Evolutionary conservation across 2,888 invertebrate genomes (phyloP), one percentile per base, ranked within the genome.

Genomic region (Papilio demoleus): DNA sequence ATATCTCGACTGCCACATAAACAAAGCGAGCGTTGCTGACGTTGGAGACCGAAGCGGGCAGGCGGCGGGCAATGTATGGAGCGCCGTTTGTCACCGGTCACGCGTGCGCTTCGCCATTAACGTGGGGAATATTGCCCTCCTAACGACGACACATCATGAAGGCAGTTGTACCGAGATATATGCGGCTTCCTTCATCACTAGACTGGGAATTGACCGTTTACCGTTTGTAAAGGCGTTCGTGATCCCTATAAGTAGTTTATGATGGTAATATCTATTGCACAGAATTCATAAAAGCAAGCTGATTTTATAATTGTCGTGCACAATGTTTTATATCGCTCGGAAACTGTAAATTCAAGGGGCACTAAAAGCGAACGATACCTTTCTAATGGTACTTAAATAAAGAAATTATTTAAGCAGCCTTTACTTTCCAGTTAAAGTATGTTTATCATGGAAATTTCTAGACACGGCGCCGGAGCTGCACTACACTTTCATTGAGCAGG

Each of bases 401-500:
- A 4, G 6, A 31, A 31, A 6, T 31, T 31, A 31, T 31, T 3
- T 31, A 4, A 31, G 6, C 6, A 4, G 3, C 31, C 31, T 31
- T 31, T 31, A 31, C 31, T 3, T 31, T 6, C 31, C 22, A 11
- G 47, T 14, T 3, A 14, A 38, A 1, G n/a, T 42, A 8, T 45
- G 2, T 19, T 19, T 19, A 2, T 17, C 2, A n/a, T 19, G 17
- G 42, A 45, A 45, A 17, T 2, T 50, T 59, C 6, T 91, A 97
- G 97, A 97, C 77, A 96, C 96, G 0, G 94, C 96, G 1, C 97
- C 97, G 0, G 97, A 97, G 86, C 92, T 97, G 64, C 95, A 96
- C 85, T 96, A 96, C 85, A 96, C 96, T 56, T 97, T 97, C 86
- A 96, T 96, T 77, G 97, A 97, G 79, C 95, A 95, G 76, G 95